Base-by-base conservation (phyloP, 2,888 invertebrate species). In the Philereme transversata region DNA sequence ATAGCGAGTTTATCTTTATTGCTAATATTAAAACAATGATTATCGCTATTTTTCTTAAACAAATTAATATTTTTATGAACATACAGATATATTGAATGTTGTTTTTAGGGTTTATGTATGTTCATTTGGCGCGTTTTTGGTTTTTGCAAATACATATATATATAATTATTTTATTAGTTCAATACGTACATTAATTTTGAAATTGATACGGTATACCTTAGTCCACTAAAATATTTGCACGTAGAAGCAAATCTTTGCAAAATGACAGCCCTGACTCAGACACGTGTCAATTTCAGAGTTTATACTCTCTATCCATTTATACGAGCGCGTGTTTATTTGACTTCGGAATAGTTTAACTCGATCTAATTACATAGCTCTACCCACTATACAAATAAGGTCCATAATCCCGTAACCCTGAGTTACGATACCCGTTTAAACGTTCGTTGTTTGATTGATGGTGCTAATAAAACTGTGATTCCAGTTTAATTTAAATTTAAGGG, bases 401-500 rank as follows among this genome's bases (percentile, higher is more conserved):
- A 82, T 80, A 84, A 79, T 86, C 76, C 77, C 53, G 54, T 65
- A 69, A 59, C 66, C 48, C 56, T 63, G 68, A 78, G 72, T 72
- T 70, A 67, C 61, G 70, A 75, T 75, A 76, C 76, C 80, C 76
- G 82, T 82, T 82, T 84, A 57, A 58, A 81, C 55, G 85, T 81
- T 79, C 87, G 83, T 82, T 82, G 81, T 90, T 90, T 91, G 91
- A 92, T 92, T 92, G 91, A 92, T 92, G 90, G 87, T 78, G 78
- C 87, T 91, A 92, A 92, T 91, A 92, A 90, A 90, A 90, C 85
- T 86, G 88, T 85, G 90, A 90, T 90, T 90, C 88, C 85, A 86
- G 89, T 90, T 91, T 91, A 91, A 92, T 92, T 92, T 92, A 87
- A 91, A 91, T 91, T 91, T 90, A 90, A 91, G 86, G 85, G 88